Evolutionary conservation across 2,888 invertebrate species (phyloP).

Genomic region (Noctua comes): DNA sequence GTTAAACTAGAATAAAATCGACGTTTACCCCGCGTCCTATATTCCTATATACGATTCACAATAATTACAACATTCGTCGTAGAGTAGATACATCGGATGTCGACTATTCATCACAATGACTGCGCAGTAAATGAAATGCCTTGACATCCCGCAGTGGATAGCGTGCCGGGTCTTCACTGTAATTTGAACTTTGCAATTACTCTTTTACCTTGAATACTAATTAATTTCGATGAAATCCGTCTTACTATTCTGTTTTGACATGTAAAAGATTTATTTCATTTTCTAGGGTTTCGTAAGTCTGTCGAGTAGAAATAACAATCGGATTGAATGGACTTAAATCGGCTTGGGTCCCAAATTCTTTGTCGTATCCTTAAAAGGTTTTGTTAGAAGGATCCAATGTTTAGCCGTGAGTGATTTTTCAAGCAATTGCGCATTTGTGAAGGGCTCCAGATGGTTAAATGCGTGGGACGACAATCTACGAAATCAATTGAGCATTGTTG

Average conservation of each 20-base stretch:
- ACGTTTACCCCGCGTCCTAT: constrained; percentile 36
- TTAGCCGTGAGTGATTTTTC: constrained; percentile 51
- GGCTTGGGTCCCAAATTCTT: constrained; percentile 29
- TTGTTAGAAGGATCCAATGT: constrained; percentile 33
- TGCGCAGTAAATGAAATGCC: constrained; percentile 36
- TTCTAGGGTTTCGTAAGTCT: constrained; percentile 55
- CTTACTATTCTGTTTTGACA: constrained; percentile 21
- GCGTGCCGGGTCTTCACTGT: constrained; percentile 31
- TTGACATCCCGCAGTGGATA: constrained; percentile 36
- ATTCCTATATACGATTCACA: constrained; percentile 31
- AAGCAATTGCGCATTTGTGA: constrained; percentile 45
- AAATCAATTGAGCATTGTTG: constrained; percentile 47
- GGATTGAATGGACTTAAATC: constrained; percentile 37
- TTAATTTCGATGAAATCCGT: constrained; percentile 36
- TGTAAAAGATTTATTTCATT: constrained; percentile 36
- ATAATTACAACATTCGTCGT: constrained; percentile 8
- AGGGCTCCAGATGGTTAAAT: constrained; percentile 30
- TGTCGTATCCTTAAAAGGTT: constrained; percentile 28
- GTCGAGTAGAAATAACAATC: constrained; percentile 33
- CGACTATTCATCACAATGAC: constrained; percentile 49
- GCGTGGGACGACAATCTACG: constrained; percentile 44
- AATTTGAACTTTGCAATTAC: constrained; percentile 33
- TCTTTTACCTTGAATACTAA: constrained; percentile 36
- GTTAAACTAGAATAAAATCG: constrained; percentile 32
- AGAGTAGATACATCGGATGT: constrained; percentile 19